Conservation (phyloP, 2,797 vertebrate species). For the Sphaeramia orbicularis region DNA sequence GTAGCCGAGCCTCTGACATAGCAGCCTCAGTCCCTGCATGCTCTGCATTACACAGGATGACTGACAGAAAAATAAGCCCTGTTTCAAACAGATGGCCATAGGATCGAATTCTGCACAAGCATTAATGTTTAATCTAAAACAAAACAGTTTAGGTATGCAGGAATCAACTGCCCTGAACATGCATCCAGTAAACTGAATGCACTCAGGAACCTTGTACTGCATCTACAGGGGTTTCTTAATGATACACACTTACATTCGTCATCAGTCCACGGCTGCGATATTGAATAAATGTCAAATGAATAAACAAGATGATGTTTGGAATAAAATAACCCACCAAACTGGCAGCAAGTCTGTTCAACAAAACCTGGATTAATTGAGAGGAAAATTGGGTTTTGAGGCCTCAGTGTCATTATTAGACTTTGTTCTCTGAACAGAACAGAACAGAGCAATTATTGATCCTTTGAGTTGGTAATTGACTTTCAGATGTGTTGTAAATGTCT, state of each 20-base stretch:
- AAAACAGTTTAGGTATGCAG: slow-evolving; percentile 25
- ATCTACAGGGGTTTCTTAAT: slow-evolving; percentile 16
- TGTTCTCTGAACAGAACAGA: slow-evolving; percentile 39
- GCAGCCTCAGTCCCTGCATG: slow-evolving; percentile 19
- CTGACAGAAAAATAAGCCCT: slow-evolving; percentile 22
- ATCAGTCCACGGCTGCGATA: slow-evolving; percentile 22
- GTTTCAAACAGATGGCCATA: too few species aligned
- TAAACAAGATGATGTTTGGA: slow-evolving; percentile 35
- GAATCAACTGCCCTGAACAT: neutral
- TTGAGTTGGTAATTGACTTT: slow-evolving; percentile 60
- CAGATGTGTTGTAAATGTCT: slow-evolving; percentile 46
- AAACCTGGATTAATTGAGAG: slow-evolving; percentile 45
- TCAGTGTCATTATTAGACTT: slow-evolving; percentile 41
- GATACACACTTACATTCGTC: slow-evolving; percentile 29
- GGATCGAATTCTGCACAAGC: slow-evolving; percentile 1
- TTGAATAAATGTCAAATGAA: slow-evolving; percentile 50
- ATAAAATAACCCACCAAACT: slow-evolving; percentile 23
- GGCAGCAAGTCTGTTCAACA: slow-evolving; percentile 23
- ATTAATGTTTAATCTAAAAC: slow-evolving; percentile 18
- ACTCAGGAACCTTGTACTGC: slow-evolving; percentile 2
- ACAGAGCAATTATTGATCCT: slow-evolving; percentile 57
- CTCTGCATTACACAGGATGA: slow-evolving; percentile 19
- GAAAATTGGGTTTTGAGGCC: slow-evolving; percentile 54
- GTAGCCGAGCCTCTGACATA: slow-evolving; percentile 7
- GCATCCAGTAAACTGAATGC: slow-evolving; percentile 6